These are phyloP conservation scores for Luscinia luscinia DNA, from an alignment of 2,797 vertebrate species.

Conservation along the genomic window DNA sequence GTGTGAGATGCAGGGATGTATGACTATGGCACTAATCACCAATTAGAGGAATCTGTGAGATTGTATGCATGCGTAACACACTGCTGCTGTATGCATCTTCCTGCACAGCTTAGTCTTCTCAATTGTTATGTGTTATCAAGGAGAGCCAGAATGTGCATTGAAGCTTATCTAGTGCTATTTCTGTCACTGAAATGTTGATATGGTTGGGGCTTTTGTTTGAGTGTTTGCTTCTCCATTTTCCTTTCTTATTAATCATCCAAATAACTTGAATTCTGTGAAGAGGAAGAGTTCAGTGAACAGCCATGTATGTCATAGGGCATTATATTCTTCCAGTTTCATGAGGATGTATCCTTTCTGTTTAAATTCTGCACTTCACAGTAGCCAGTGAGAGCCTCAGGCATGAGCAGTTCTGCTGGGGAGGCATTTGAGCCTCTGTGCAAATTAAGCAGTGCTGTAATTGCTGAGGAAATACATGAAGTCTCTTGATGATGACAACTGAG, in stretches of 20 bases:
- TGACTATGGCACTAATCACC: slow-evolving; percentile 20
- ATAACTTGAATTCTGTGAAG: not conserved
- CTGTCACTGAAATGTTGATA: slow-evolving; percentile 22
- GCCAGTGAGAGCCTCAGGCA: not conserved
- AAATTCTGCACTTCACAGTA: not conserved
- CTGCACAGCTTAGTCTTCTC: slow-evolving; percentile 27
- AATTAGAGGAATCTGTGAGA: not conserved
- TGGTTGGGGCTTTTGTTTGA: slow-evolving; percentile 1
- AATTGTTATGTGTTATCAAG: not conserved
- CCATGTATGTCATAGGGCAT: not conserved
- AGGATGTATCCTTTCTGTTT: not conserved
- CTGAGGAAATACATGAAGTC: not conserved
- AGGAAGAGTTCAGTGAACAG: not conserved
- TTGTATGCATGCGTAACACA: slow-evolving; percentile 36
- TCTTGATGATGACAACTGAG: not conserved
- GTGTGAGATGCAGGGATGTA: slow-evolving; percentile 17
- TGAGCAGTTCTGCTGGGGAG: not conserved
- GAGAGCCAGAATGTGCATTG: not conserved
- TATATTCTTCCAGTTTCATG: not conserved
- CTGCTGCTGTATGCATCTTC: slow-evolving; percentile 39
- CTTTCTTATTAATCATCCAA: slow-evolving; percentile 10
- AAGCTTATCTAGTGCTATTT: slow-evolving; percentile 27
- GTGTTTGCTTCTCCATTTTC: slow-evolving; percentile 15
- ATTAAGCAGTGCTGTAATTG: not conserved
- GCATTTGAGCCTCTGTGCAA: not conserved